These are phyloP conservation scores for Drosophila putrida DNA, from an alignment of 2,888 invertebrate genomes.

Conservation along the genomic window DNA sequence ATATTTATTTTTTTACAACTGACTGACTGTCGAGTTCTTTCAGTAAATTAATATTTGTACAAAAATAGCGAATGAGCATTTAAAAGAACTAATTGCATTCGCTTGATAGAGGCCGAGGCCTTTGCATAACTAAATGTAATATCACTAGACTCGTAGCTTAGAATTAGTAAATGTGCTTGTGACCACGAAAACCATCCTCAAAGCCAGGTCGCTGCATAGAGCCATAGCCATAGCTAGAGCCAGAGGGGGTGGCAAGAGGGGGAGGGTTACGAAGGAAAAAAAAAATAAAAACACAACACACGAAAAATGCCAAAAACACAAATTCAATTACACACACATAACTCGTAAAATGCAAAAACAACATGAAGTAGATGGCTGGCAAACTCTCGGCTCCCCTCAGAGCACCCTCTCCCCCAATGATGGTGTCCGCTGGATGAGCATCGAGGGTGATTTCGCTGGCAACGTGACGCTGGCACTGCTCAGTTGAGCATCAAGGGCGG, in stretches of 20 bases:
- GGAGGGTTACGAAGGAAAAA: not conserved
- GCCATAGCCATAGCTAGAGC: not conserved
- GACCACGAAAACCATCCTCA: slow-evolving; percentile 27
- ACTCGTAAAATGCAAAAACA: slow-evolving; percentile 66
- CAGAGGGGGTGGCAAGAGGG: not conserved
- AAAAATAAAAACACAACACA: slow-evolving; percentile 8
- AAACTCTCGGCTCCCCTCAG: slow-evolving; percentile 54
- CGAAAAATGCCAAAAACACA: slow-evolving; percentile 71
- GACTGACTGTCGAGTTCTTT: slow-evolving; percentile 20
- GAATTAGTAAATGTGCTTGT: slow-evolving; percentile 54
- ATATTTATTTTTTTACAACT: slow-evolving; percentile 15
- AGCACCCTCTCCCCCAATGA: slow-evolving; percentile 85
- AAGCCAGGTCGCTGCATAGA: not conserved
- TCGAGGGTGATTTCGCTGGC: slow-evolving; percentile 82
- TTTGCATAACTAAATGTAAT: slow-evolving; percentile 77
- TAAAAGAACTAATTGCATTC: slow-evolving; percentile 49
- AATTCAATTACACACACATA: slow-evolving; percentile 76
- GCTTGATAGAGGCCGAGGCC: slow-evolving; percentile 13
- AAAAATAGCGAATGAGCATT: slow-evolving; percentile 49
- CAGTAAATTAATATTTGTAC: slow-evolving; percentile 26
- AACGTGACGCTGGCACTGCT: slow-evolving; percentile 68
- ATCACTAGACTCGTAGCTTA: slow-evolving; percentile 82
- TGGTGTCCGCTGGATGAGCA: slow-evolving; percentile 84
- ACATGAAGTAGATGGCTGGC: slow-evolving; percentile 2
- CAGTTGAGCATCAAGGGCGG: slow-evolving; percentile 70